Base-by-base conservation (phyloP, 1,140 invertebrate genomes). In the Danaus melanippus region DNA sequence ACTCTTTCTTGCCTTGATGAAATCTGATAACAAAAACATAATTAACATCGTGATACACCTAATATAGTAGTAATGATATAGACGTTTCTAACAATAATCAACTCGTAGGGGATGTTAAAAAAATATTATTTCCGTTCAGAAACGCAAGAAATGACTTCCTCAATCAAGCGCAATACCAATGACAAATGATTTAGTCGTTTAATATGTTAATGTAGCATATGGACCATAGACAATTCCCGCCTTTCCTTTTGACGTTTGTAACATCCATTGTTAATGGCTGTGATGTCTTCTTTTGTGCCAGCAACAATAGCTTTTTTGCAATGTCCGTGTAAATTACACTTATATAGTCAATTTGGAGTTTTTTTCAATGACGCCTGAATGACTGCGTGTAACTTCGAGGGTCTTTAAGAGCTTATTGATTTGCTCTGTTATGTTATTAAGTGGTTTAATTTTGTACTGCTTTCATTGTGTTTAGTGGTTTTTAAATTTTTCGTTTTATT, bases 221-320 rank as follows among this genome's bases (percentile, higher is more conserved):
- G 79, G 78, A 72, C 67, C 76, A 83, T 76, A 81, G 71, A 79
- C 69, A 74, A 71, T 67, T 80, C 73, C 72, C 77, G 72, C 73
- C 76, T 78, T 75, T 73, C 59, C 58, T 69, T 71, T 69, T 69
- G 68, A 70, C 67, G 58, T 73, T 82, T 75, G 42, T 70, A 78
- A 75, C 61, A 60, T 58, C 71, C 63, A 67, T 79, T 74, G 69
- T 83, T 76, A 76, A 69, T 66, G 54, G 57, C 53, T 55, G 50
- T 81, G 81, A 85, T 86, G 75, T 84, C 83, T 84, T 84, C 80
- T 79, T 84, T 86, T 86, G 78, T 86, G 67, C 63, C 67, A 62
- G 64, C 56, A 70, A 84, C 81, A 86, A 86, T 77, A 54, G 76
- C 45, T 64, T 82, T 84, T 86, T 83, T 78, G 78, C 78, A 79